Evolutionary conservation across 2,888 invertebrate species (phyloP), one percentile per base, ranked within the genome.

Genomic region (Stictocephala bisonia): DNA sequence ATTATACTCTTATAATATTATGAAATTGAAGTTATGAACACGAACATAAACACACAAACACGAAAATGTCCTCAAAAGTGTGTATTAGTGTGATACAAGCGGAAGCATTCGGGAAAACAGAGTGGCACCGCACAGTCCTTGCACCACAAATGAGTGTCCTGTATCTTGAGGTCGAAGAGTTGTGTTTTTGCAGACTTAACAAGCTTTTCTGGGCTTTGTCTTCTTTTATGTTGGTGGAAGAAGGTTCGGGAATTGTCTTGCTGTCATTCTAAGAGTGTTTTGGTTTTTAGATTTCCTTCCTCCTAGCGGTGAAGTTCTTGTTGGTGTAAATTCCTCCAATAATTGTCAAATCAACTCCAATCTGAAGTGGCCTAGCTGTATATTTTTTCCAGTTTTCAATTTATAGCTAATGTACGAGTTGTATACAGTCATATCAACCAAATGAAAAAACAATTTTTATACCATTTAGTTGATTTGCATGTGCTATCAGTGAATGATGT

Each of bases 71-170:
- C n/a, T 48, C 50, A 48, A 48, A 48, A 48, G n/a, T 48, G 50
- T 48, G 4, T 48, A 6, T 48, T 48, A n/a, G 50, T 48, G 20
- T 48, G 50, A n/a, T 48, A 48, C n/a, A n/a, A 6, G 50, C 50
- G 50, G n/a, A 48, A 48, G 50, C 50, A 48, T n/a, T n/a, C 50
- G n/a, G 15, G 50, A n/a, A 48, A n/a, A 48, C 50, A 48, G 7
- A 48, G 50, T n/a, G 50, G 50, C 4, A 48, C 50, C 7, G 50
- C 50, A n/a, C 50, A 48, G 7, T 48, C 7, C 50, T 48, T 18
- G 50, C 50, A 48, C 50, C 50, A 48, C 50, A 6, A 48, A n/a
- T 48, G 20, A 9, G 50, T 48, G 50, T 48, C 50, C n/a, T 48
- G 50, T 9, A 6, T 6, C n/a, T n/a, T 31, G 35, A 6, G 11